Percentiles rank a stretch among this genome's conserved stretches.
phyloP scores from a whole-genome alignment of 2,797 vertebrate genomes.

The Notolabrus celidotus region DNA sequence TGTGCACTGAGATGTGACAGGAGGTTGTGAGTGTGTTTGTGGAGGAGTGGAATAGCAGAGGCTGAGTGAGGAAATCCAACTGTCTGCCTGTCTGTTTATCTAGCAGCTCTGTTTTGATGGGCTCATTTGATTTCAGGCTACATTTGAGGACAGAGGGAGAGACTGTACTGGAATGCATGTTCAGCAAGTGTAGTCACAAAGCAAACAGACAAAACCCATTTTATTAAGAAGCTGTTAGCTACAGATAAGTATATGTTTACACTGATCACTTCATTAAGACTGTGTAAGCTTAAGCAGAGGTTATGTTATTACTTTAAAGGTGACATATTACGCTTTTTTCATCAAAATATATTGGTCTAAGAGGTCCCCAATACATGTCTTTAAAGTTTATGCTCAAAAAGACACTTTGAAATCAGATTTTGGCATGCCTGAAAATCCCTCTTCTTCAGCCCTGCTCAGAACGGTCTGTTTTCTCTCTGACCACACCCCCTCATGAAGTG shows the following conservation, averaged over 20 bases:
- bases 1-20: constrained; percentile 50
- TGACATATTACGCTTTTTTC: too few species aligned
- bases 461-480: too few species aligned
- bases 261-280: constrained; percentile 19
- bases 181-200: constrained; percentile 8
- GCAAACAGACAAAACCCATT: constrained; percentile 1
- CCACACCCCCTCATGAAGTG: too few species aligned
- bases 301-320: neutral
- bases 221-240: neutral
- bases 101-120: constrained; percentile 17
- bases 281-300: neutral
- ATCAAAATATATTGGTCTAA: too few species aligned
- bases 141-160: neutral
- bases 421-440: too few species aligned
- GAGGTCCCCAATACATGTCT: too few species aligned
- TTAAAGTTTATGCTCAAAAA: too few species aligned
- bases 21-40: constrained; percentile 36
- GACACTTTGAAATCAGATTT: too few species aligned
- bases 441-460: too few species aligned
- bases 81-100: constrained; percentile 20
- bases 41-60: constrained; percentile 27
- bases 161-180: neutral
- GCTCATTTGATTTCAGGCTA: constrained; percentile 20
- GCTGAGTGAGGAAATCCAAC: constrained; percentile 10
- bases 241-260: constrained; percentile 17